Conservation (phyloP, 2,888 invertebrate species). For the Ichneumoninae sp. region DNA sequence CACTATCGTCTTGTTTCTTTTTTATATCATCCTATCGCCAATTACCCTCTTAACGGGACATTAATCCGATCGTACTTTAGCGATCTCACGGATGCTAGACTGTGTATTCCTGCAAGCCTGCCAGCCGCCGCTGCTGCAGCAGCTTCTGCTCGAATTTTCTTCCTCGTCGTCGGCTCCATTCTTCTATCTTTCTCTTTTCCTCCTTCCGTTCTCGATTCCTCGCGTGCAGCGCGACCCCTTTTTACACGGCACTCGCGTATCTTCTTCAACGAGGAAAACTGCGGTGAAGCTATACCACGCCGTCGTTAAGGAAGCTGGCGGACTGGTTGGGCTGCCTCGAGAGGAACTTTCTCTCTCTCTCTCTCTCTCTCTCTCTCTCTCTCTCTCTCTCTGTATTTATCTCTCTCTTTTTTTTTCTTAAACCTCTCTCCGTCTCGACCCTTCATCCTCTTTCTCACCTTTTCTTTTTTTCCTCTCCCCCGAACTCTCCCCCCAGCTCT, state of each 20-base stretch:
- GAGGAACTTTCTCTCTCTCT: constrained; percentile 45
- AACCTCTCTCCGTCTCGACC: constrained; percentile 18
- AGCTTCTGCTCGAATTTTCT: constrained; percentile 40
- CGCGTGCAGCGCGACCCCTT: constrained; percentile 39
- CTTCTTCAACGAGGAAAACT: constrained; percentile 59
- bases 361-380: neutral
- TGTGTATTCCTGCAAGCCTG: constrained; percentile 29
- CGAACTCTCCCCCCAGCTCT: constrained; percentile 12
- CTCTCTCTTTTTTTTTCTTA: constrained; percentile 8
- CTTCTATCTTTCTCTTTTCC: constrained; percentile 28
- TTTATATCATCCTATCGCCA: constrained; percentile 67
- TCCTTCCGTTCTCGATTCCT: constrained; percentile 44
- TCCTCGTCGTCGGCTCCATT: constrained; percentile 25
- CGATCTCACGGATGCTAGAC: constrained; percentile 60
- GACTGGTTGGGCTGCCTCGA: constrained; percentile 36
- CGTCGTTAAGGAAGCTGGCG: constrained; percentile 66
- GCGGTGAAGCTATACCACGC: constrained; percentile 45
- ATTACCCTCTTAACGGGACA: constrained; percentile 69
- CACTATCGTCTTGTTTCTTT: constrained; percentile 54
- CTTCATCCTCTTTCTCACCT: constrained; percentile 27
- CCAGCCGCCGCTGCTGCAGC: constrained; percentile 31
- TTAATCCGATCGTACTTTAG: constrained; percentile 68
- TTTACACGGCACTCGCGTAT: constrained; percentile 56
- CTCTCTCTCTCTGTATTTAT: constrained; percentile 22
- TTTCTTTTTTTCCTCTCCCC: constrained; percentile 6